Evolutionary conservation across 2,797 vertebrate genomes (phyloP), one percentile per base, ranked within the genome.

Genomic region (Girardinus metallicus): DNA sequence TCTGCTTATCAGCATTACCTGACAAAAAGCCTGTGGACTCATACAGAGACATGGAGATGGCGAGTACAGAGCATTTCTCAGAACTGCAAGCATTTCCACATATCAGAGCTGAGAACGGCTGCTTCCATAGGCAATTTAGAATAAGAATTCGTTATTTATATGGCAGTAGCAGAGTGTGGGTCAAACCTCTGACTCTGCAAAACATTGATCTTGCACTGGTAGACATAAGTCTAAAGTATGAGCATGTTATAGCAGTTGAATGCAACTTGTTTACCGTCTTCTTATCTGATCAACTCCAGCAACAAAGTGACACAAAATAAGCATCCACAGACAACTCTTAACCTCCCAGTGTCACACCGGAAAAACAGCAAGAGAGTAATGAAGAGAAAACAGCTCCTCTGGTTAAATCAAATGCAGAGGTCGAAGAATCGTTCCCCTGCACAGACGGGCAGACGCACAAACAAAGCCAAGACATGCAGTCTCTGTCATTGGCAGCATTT

Each of bases 1-100:
- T 93, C 83, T 86, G 86, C 87, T 84, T 83, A 87, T 90, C 90
- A 90, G 84, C 57, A 76, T 71, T 82, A 87, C 80, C 80, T 83
- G 74, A 83, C 66, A 71, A 89, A 87, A 79, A 73, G 71, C 74
- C 79, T 34, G 74, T 46, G 72, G 73, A 85, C 81, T 87, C 60
- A 84, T 88, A 91, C 80, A 81, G 81, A 91, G 75, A 83, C 73
- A 85, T 62, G 46, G 49, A 44, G 31, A 74, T 64, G 72, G 68
- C 43, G 31, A 73, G 75, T 18, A 49, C 74, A 41, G 18, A 68
- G 68, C 62, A 80, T 46, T 57, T 83, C 71, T 75, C 34, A 75
- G 44, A 26, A 26, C 72, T 79, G 34, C 29, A 46, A 77, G 49
- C 12, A 26, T 73, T 79, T 68, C 10, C 57, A n/a, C 29, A 73